A percentile compares a stretch with the other conserved stretches of the same genome.
Evolutionary conservation across 2,797 vertebrate species (phyloP).

Genomic region (Parambassis ranga): DNA sequence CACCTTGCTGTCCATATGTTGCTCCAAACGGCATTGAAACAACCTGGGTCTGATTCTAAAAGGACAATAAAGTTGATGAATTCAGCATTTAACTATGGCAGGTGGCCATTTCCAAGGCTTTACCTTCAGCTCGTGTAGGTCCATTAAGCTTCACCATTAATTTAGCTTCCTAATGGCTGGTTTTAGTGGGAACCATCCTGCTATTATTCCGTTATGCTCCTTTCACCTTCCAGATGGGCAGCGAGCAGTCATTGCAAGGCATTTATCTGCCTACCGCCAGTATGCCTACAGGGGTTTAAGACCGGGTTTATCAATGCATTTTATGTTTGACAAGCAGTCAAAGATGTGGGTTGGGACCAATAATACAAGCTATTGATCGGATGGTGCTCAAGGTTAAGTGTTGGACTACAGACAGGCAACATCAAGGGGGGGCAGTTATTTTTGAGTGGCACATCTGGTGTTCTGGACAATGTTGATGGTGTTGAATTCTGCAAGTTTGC

Average conservation of each 20-base stretch:
- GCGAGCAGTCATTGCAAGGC: background rate
- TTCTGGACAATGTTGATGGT: constrained; percentile 50
- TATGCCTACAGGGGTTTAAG: constrained; percentile 24
- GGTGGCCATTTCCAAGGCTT: constrained; percentile 51
- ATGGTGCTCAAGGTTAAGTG: constrained; percentile 73
- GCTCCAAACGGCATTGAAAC: background rate
- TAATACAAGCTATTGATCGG: constrained; percentile 69
- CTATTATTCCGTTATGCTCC: constrained; percentile 49
- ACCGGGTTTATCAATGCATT: constrained; percentile 42
- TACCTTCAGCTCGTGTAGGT: constrained; percentile 47
- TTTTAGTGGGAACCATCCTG: constrained; percentile 58
- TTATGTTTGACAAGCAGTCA: constrained; percentile 58
- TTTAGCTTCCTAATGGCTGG: constrained; percentile 65
- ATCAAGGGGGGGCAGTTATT: constrained; percentile 48
- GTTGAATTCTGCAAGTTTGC: constrained; percentile 26
- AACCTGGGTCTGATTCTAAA: background rate
- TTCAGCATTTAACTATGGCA: constrained; percentile 46
- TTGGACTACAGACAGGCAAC: constrained; percentile 36
- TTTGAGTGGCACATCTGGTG: constrained; percentile 64
- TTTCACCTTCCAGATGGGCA: constrained; percentile 63
- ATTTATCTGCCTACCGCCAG: constrained; percentile 31
- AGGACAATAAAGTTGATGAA: constrained; percentile 38
- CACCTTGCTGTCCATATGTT: background rate
- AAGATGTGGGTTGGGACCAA: constrained; percentile 56
- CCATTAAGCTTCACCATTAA: constrained; percentile 62